Evolutionary conservation across 2,113 vertebrate genomes (phyloP), one percentile per base, ranked within the genome.

Genomic region (Sialia sialis): DNA sequence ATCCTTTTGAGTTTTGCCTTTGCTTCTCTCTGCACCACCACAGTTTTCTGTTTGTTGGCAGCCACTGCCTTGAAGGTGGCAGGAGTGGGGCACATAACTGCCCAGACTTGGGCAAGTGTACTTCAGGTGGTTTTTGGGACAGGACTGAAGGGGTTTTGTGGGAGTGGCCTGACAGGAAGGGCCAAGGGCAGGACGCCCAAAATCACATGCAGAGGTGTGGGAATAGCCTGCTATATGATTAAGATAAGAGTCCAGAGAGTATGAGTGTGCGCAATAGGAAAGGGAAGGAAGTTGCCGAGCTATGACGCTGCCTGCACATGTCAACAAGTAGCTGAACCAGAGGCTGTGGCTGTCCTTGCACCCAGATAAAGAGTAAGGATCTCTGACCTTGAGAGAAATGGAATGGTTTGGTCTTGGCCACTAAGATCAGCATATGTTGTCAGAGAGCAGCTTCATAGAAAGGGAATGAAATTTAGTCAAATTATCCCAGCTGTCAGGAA

Each of bases 261-360:
- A 16, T 48, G 38, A 22, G 32, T 64, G 29, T 36, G 8, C 25
- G 7, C 75, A 17, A 21, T 5, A 41, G 49, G 38, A 90, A 74
- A 34, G 56, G 25, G 48, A 55, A 68, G 72, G 67, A 88, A 52
- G 41, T 23, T 64, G 30, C 55, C 44, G 78, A 52, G 23, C 51
- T 63, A 0, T 39, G 32, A 72, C 6, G 2, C 38, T 79, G 48
- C 70, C 62, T 0, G 0, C 29, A 25, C 13, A 0, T 0, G 2
- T 39, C 25, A 80, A 44, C 1, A 0, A 27, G n/a, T 30, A 60
- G 44, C 60, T 66, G 59, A 39, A 21, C 25, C 19, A 68, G 67
- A 25, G 73, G 29, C 67, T 68, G 48, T 88, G 52, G 34, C 38
- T 75, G 52, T 51, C 54, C 56, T 69, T 70, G 58, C 41, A 78